Percentiles rank a stretch among this genome's conserved stretches.
Conservation (phyloP, 2,797 vertebrate species). For the Emys orbicularis region DNA sequence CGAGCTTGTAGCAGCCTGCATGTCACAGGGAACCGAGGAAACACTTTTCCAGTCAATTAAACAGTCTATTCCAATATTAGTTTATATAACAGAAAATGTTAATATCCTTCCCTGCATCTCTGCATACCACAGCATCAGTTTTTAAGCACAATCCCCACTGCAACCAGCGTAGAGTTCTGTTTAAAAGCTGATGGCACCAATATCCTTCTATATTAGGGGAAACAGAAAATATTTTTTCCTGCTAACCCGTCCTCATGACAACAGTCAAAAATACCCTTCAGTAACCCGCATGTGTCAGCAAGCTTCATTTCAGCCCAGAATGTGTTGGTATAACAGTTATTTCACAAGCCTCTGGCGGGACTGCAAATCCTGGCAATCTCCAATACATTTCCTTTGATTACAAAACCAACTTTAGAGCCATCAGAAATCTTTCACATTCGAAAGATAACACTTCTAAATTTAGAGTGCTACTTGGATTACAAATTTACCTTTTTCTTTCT, state of each 20-base stretch:
- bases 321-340: conserved; percentile 75
- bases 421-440: conserved; percentile 73
- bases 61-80: conserved; percentile 18
- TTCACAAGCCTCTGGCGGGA: conserved; percentile 78
- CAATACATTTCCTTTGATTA: conserved; percentile 80
- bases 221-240: conserved; percentile 51
- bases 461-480: conserved; percentile 74
- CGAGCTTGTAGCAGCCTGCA: neutral
- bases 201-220: neutral
- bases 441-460: conserved; percentile 80
- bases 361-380: conserved; percentile 73
- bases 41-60: neutral
- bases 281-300: conserved; percentile 63
- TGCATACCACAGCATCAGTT: neutral
- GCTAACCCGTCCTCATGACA: conserved; percentile 67
- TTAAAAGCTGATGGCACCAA: conserved; percentile 24
- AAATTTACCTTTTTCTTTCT: conserved; percentile 65
- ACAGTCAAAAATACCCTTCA: conserved; percentile 75
- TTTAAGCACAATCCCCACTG: neutral
- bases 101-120: neutral
- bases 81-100: neutral
- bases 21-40: neutral
- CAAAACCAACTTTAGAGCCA: conserved; percentile 76
- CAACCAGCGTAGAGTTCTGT: neutral
- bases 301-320: conserved; percentile 69